Evolutionary conservation across 2,113 vertebrate species (phyloP).

Genomic region (Holacanthus passer): DNA sequence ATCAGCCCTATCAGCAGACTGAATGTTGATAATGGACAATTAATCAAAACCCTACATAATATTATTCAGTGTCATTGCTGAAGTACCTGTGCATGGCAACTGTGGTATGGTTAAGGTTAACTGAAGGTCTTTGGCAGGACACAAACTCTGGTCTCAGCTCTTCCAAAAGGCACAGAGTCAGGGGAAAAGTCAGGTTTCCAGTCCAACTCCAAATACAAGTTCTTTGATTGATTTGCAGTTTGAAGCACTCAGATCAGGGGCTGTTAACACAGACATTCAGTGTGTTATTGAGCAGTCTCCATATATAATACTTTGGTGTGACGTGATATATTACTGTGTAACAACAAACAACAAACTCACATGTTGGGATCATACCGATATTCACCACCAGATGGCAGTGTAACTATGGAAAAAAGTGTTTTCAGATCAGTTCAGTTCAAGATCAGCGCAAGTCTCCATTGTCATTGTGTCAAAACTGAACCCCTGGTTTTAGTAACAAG

Average conservation of each 20-base stretch:
- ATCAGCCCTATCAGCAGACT: too few relatives aligned
- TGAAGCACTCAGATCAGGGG: background rate
- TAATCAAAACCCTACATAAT: too few relatives aligned
- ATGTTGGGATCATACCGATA: background rate
- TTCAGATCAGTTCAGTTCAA: background rate
- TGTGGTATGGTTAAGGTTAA: too few relatives aligned
- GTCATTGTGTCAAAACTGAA: background rate
- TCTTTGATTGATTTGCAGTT: background rate
- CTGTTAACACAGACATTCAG: background rate
- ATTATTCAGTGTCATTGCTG: too few relatives aligned
- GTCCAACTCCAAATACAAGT: too few relatives aligned
- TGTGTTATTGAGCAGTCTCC: background rate
- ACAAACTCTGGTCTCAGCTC: background rate
- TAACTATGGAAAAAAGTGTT: background rate
- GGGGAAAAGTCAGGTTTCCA: too few relatives aligned
- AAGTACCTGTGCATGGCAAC: background rate
- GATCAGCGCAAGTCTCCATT: background rate
- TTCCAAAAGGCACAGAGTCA: too few relatives aligned
- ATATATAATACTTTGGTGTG: background rate
- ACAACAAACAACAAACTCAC: background rate
- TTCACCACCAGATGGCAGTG: slow-evolving; percentile 8
- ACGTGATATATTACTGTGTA: background rate
- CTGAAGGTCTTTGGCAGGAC: background rate
- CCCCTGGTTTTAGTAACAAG: too few relatives aligned
- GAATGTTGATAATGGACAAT: too few relatives aligned